These are phyloP conservation scores for Thalassaphorura encarpata DNA, from an alignment of 1,140 invertebrate species.

Conservation along the genomic window DNA sequence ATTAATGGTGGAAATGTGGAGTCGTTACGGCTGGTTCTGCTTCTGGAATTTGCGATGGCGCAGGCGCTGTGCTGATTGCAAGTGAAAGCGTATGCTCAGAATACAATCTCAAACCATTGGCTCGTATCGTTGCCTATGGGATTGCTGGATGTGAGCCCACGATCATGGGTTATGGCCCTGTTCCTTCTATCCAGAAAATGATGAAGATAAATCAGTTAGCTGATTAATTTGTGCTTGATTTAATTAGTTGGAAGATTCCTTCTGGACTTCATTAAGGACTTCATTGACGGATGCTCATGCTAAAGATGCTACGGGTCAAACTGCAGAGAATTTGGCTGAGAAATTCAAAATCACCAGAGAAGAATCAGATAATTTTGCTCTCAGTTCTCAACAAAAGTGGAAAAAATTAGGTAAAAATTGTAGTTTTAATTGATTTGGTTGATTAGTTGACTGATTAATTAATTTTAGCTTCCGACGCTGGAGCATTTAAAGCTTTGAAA, in stretches of 20 bases:
- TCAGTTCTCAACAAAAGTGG: slow-evolving; percentile 73
- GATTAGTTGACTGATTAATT: slow-evolving; percentile 46
- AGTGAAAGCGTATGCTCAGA: slow-evolving; percentile 77
- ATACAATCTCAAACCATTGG: slow-evolving; percentile 67
- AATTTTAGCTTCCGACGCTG: slow-evolving; percentile 64
- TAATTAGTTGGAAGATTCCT: slow-evolving; percentile 71
- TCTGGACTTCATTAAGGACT: no score
- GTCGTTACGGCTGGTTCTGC: slow-evolving; percentile 91
- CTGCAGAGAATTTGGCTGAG: slow-evolving; percentile 92
- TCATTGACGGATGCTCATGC: slow-evolving; percentile 81
- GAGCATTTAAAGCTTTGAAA: slow-evolving; percentile 83
- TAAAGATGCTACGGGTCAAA: slow-evolving; percentile 90
- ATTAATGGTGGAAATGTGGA: slow-evolving; percentile 92
- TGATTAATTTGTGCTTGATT: no score
- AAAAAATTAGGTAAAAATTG: slow-evolving; percentile 52
- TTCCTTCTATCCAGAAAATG: slow-evolving; percentile 79
- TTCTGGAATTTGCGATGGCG: slow-evolving; percentile 73
- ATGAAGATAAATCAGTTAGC: slow-evolving; percentile 49
- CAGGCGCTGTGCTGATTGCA: slow-evolving; percentile 77
- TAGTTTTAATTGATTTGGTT: neutral
- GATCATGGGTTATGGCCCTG: slow-evolving; percentile 76
- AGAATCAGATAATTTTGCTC: slow-evolving; percentile 79
- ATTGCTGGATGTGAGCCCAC: slow-evolving; percentile 57
- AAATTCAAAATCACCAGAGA: slow-evolving; percentile 76
- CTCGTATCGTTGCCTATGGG: slow-evolving; percentile 49